These are phyloP conservation scores for Nesometra sesokonis DNA, from an alignment of 35 echinoderm and acorn worm species.

Conservation along the genomic window DNA sequence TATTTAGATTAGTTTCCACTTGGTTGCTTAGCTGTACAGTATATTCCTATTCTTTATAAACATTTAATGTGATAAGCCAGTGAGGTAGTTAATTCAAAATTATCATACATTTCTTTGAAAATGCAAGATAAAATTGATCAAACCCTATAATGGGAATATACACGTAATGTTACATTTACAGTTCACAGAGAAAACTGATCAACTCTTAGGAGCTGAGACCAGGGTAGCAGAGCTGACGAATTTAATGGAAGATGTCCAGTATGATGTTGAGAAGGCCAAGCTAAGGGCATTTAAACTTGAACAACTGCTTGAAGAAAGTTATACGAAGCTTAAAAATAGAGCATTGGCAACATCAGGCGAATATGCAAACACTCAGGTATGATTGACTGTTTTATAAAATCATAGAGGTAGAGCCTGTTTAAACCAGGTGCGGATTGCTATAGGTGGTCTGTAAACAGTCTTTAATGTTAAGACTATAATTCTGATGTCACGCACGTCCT, in stretches of 20 bases:
- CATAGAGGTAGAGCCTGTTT: too few species aligned
- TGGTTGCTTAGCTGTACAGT: too few species aligned
- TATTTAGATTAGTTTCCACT: too few species aligned
- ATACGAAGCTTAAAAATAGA: slow-evolving; percentile 71
- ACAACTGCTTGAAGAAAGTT: slow-evolving; percentile 71
- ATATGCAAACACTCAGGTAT: background rate
- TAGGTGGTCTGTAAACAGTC: too few species aligned
- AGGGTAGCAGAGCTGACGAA: slow-evolving; percentile 71
- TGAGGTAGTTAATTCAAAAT: too few species aligned
- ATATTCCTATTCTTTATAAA: too few species aligned
- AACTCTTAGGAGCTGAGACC: slow-evolving; percentile 47
- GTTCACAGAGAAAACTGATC: slow-evolving; percentile 77
- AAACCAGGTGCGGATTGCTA: too few species aligned
- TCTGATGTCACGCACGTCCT: too few species aligned
- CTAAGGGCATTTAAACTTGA: slow-evolving; percentile 72
- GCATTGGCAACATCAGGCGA: slow-evolving; percentile 13
- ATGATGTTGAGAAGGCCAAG: slow-evolving; percentile 70
- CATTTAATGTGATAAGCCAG: too few species aligned
- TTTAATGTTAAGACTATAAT: too few species aligned
- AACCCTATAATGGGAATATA: background rate
- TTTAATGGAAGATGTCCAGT: slow-evolving; percentile 70
- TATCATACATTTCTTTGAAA: too few species aligned
- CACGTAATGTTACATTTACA: slow-evolving; percentile 14
- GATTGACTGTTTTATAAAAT: background rate
- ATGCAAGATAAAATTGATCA: too few species aligned